These are phyloP conservation scores for Sandelia bainsii DNA, from an alignment of 2,797 vertebrate genomes.

Conservation along the genomic window DNA sequence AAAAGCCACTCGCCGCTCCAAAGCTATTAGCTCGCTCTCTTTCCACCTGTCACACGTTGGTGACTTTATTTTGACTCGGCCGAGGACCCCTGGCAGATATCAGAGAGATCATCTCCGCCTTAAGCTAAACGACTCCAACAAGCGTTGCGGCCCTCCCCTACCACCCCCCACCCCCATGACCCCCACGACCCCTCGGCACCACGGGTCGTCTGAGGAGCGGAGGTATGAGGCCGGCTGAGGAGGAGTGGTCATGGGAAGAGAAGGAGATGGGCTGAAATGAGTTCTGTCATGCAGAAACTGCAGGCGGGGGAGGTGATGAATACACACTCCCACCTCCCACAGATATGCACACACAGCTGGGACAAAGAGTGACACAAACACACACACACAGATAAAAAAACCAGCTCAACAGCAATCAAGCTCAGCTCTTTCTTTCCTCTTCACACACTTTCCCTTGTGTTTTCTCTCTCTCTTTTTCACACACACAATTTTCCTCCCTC, in stretches of 20 bases:
- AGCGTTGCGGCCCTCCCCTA: constrained; percentile 71
- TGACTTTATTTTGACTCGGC: constrained; percentile 78
- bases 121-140: constrained; percentile 86
- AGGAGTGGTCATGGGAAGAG: constrained; percentile 70
- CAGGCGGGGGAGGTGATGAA: constrained; percentile 83
- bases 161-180: constrained; percentile 48
- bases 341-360: constrained; percentile 69
- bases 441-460: constrained; percentile 37
- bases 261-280: constrained; percentile 79
- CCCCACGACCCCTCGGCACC: constrained; percentile 69
- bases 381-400: constrained; percentile 39
- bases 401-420: constrained; percentile 34
- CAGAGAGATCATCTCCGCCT: constrained; percentile 76
- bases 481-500: constrained; percentile 42
- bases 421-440: constrained; percentile 60
- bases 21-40: constrained; percentile 72
- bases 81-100: constrained; percentile 63
- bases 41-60: constrained; percentile 81
- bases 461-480: constrained; percentile 38
- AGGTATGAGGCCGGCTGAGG: constrained; percentile 71
- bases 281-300: constrained; percentile 88
- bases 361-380: constrained; percentile 57
- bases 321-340: constrained; percentile 59
- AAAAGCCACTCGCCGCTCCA: constrained; percentile 41
- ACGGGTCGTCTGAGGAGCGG: constrained; percentile 69